phyloP scores from a whole-genome alignment of 2,888 invertebrate genomes.

The Odontocolon sp. region DNA sequence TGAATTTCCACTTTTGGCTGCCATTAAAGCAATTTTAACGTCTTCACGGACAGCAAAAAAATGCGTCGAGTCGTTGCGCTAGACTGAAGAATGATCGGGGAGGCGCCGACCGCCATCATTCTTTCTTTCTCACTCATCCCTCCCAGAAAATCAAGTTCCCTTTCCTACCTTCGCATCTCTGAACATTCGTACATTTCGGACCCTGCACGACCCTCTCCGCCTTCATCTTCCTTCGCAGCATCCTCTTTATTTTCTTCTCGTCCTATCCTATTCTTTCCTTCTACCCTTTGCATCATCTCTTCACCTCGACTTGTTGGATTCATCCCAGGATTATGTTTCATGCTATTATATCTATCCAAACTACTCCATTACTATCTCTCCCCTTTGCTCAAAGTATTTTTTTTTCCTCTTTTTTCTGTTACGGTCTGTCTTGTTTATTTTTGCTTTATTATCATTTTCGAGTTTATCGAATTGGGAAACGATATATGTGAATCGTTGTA shows the following conservation, averaged over 20 bases:
- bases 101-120: slow-evolving; percentile 76
- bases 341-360: slow-evolving; percentile 69
- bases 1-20: slow-evolving; percentile 74
- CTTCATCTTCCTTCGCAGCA: slow-evolving; percentile 36
- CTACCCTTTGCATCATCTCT: slow-evolving; percentile 35
- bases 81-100: slow-evolving; percentile 80
- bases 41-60: slow-evolving; percentile 75
- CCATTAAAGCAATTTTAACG: slow-evolving; percentile 79
- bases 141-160: slow-evolving; percentile 62
- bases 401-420: background rate
- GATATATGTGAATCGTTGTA: no score
- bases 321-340: slow-evolving; percentile 73
- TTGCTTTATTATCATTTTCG: background rate
- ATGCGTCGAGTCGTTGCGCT: slow-evolving; percentile 77
- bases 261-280: slow-evolving; percentile 32
- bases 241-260: slow-evolving; percentile 20
- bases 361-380: slow-evolving; percentile 35
- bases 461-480: no score
- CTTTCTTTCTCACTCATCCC: slow-evolving; percentile 63
- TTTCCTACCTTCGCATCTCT: slow-evolving; percentile 17
- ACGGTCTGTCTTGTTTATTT: background rate
- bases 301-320: slow-evolving; percentile 69
- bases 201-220: slow-evolving; percentile 12
- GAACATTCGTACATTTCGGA: background rate
- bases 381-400: background rate